These are phyloP conservation scores for Elephantulus edwardii DNA, from an alignment of 2,113 vertebrate genomes.

Conservation along the genomic window DNA sequence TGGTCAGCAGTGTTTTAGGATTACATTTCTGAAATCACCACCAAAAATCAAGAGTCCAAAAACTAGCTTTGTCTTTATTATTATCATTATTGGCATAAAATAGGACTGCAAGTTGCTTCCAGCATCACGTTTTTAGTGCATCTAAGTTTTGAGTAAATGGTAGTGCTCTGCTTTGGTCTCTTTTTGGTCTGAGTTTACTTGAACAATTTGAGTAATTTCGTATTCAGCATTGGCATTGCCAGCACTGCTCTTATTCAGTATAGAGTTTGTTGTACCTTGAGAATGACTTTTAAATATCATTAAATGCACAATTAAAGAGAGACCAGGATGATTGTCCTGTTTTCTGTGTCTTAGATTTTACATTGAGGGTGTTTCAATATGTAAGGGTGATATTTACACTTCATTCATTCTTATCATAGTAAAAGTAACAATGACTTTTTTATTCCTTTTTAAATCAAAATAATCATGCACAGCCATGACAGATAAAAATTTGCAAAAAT, in stretches of 20 bases:
- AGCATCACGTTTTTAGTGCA: background rate
- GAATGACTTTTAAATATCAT: background rate
- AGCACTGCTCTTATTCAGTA: background rate
- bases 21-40: background rate
- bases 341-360: background rate
- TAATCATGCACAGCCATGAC: background rate
- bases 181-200: background rate
- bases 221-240: background rate
- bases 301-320: background rate
- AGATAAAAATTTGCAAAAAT: constrained; percentile 12
- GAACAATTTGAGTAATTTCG: background rate
- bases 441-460: background rate
- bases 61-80: background rate
- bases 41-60: background rate
- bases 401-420: background rate
- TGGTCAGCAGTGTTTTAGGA: background rate
- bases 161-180: background rate
- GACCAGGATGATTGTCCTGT: background rate
- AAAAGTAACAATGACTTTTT: background rate
- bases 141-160: background rate
- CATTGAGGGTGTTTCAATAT: background rate
- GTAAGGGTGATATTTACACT: background rate
- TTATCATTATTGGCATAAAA: background rate
- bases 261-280: background rate
- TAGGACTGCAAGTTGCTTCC: background rate